These are phyloP conservation scores for Syrmaticus mikado DNA, from an alignment of 2,113 vertebrate genomes.

Conservation along the genomic window DNA sequence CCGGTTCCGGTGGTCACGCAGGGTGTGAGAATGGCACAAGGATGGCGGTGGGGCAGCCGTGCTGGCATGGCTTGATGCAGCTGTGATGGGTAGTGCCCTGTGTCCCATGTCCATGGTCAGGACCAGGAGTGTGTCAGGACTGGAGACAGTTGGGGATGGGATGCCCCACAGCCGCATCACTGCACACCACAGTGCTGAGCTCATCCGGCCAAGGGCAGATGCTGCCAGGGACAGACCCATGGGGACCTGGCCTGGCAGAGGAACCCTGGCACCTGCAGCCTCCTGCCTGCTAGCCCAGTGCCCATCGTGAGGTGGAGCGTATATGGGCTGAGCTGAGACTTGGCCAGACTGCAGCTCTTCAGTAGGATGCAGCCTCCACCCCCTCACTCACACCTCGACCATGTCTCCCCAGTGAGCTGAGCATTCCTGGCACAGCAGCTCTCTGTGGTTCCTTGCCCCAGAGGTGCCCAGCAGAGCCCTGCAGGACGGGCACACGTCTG, in stretches of 20 bases:
- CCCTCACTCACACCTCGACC: rapidly evolving
- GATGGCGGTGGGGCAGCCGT: not conserved
- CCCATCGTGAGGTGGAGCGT: not conserved
- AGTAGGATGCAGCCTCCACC: not conserved
- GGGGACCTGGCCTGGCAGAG: rapidly evolving
- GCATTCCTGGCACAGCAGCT: rapidly evolving
- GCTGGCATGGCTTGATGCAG: too few relatives aligned
- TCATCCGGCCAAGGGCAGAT: not conserved
- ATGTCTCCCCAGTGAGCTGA: not conserved
- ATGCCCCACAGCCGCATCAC: not conserved
- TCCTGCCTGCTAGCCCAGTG: rapidly evolving
- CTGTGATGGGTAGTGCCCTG: not conserved
- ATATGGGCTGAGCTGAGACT: not conserved
- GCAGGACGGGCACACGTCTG: not conserved
- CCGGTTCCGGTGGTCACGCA: rapidly evolving
- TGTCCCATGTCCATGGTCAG: rapidly evolving
- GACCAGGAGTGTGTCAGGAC: not conserved
- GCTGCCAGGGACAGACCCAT: rapidly evolving
- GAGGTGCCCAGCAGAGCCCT: rapidly evolving
- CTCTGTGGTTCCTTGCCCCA: not conserved
- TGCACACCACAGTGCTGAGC: rapidly evolving
- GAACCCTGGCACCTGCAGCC: rapidly evolving
- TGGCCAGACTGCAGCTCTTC: not conserved
- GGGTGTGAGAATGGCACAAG: rapidly evolving
- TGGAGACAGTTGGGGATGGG: rapidly evolving